Percentiles rank a stretch among this genome's conserved stretches.
phyloP scores from a whole-genome alignment of 2,888 invertebrate genomes.

The Sminthurides aquaticus region DNA sequence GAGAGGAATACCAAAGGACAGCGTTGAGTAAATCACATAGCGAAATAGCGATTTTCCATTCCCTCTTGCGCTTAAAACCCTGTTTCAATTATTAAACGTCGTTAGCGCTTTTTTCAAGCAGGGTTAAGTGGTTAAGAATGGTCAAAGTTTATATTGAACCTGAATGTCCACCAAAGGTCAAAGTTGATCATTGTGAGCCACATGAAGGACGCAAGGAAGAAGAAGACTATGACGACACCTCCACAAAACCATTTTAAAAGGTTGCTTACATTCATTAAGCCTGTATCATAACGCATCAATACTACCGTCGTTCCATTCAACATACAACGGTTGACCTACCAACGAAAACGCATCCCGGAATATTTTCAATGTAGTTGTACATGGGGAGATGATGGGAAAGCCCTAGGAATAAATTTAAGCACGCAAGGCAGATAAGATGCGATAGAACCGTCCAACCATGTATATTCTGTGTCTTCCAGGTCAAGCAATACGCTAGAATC shows the following conservation, averaged over 20 bases:
- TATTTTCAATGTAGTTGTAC: neutral
- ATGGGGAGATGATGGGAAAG: too few species aligned
- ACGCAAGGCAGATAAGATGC: slow-evolving; percentile 22
- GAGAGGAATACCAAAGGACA: neutral
- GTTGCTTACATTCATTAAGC: neutral
- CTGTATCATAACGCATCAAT: neutral
- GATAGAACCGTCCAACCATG: slow-evolving; percentile 31
- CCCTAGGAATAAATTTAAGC: neutral
- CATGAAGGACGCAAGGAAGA: slow-evolving; percentile 28
- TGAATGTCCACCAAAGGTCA: slow-evolving; percentile 32
- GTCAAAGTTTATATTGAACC: too few species aligned
- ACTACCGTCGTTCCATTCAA: neutral
- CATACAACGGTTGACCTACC: neutral
- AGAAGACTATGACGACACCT: too few species aligned
- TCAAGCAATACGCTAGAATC: neutral
- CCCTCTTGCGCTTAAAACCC: neutral
- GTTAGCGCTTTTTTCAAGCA: too few species aligned
- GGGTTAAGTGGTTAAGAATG: too few species aligned
- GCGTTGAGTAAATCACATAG: neutral
- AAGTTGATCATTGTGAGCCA: slow-evolving; percentile 34
- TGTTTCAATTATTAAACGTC: too few species aligned
- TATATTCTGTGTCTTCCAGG: slow-evolving; percentile 6
- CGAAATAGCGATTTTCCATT: neutral
- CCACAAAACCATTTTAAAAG: slow-evolving; percentile 21
- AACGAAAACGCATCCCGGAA: neutral